These are phyloP conservation scores for Tenthredo distinguenda DNA, from an alignment of 2,888 invertebrate species.

Conservation along the genomic window DNA sequence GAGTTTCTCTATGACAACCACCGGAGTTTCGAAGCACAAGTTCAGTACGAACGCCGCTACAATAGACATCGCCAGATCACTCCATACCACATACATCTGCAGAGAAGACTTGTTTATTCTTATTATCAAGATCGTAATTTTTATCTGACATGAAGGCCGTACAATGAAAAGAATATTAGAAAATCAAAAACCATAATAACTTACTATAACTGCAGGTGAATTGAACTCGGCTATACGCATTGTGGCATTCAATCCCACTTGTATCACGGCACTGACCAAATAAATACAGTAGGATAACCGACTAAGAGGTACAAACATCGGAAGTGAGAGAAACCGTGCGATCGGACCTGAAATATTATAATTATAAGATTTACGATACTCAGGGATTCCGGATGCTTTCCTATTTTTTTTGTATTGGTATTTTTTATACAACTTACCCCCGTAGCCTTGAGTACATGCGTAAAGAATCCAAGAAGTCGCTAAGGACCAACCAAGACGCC, in stretches of 20 bases:
- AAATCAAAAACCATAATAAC: background rate
- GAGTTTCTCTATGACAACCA: conserved; percentile 57
- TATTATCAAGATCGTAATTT: background rate
- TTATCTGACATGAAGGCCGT: background rate
- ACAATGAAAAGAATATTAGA: background rate
- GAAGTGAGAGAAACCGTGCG: conserved; percentile 79
- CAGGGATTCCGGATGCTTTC: background rate
- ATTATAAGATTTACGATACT: background rate
- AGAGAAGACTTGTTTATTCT: background rate
- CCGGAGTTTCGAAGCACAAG: conserved; percentile 57
- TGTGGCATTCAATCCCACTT: conserved; percentile 74
- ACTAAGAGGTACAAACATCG: conserved; percentile 77
- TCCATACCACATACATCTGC: conserved; percentile 28
- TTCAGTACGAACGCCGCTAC: conserved; percentile 51
- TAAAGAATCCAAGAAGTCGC: conserved; percentile 80
- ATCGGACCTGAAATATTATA: conserved; percentile 76
- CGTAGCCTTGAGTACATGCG: conserved; percentile 79
- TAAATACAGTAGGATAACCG: conserved; percentile 74
- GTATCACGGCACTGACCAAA: conserved; percentile 72
- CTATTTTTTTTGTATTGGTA: too few relatives aligned
- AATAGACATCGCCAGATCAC: conserved; percentile 52
- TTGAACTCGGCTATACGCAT: conserved; percentile 69
- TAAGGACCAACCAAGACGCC: conserved; percentile 78
- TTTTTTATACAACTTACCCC: conserved; percentile 70
- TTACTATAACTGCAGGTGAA: conserved; percentile 70